Evolutionary conservation across 2,888 invertebrate species (phyloP).

Genomic region (Hydriomena furcata): DNA sequence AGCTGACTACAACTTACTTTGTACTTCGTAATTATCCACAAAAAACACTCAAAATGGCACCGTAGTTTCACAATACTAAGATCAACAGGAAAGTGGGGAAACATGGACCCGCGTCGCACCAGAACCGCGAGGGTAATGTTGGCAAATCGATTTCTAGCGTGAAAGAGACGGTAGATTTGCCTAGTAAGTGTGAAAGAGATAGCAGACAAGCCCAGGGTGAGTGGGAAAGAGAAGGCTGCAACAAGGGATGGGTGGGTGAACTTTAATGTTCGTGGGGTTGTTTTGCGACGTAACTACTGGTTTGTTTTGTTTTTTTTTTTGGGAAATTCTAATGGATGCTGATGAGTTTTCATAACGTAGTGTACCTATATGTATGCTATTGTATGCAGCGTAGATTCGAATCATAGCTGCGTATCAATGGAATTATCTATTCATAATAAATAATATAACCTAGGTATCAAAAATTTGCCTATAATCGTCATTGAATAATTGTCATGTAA

Average conservation of each 20-base stretch:
- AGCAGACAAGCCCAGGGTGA: background rate
- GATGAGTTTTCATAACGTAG: too few species aligned
- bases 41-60: slow-evolving; percentile 6
- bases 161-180: slow-evolving; percentile 28
- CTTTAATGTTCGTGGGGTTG: slow-evolving; percentile 31
- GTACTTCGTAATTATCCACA: background rate
- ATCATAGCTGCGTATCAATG: too few species aligned
- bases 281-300: slow-evolving; percentile 28
- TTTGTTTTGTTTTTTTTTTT: slow-evolving; percentile 23
- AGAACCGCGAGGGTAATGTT: background rate
- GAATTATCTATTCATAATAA: too few species aligned
- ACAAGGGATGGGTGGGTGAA: slow-evolving; percentile 20
- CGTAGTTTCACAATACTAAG: background rate
- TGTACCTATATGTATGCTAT: too few species aligned
- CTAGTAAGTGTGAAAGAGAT: too few species aligned
- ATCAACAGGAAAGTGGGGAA: slow-evolving; percentile 12
- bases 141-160: slow-evolving; percentile 16
- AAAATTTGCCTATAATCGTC: too few species aligned
- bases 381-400: too few species aligned
- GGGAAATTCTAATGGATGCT: background rate
- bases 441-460: too few species aligned
- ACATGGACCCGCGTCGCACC: background rate
- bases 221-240: slow-evolving; percentile 29
- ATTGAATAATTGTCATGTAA: too few species aligned
- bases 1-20: too few species aligned